A percentile compares a stretch with the other conserved stretches of the same genome.
These are phyloP conservation scores for Patella vulgata DNA, from an alignment of 1,140 invertebrate species.

Conservation along the genomic window DNA sequence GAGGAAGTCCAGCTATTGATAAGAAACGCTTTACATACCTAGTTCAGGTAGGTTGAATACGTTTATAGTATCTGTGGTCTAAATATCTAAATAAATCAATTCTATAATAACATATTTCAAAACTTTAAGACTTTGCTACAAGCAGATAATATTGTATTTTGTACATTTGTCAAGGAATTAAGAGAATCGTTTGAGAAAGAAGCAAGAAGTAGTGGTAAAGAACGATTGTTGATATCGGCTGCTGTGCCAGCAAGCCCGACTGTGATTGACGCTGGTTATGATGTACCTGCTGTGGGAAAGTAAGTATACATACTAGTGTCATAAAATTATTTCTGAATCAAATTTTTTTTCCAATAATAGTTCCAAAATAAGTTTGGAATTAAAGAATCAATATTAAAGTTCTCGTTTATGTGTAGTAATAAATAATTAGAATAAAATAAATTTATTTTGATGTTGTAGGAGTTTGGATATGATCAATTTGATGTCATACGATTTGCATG, in stretches of 20 bases:
- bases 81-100: too few species aligned
- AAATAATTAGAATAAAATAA: too few species aligned
- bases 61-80: not conserved
- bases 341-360: too few species aligned
- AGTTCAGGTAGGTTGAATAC: constrained; percentile 73
- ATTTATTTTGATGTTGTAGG: constrained; percentile 64
- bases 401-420: too few species aligned
- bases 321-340: too few species aligned
- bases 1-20: constrained; percentile 90
- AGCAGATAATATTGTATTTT: too few species aligned
- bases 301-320: too few species aligned
- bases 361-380: too few species aligned
- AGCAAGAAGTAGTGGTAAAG: constrained; percentile 12
- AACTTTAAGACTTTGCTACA: too few species aligned
- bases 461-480: constrained; percentile 95
- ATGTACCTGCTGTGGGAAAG: constrained; percentile 76
- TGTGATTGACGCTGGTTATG: constrained; percentile 72
- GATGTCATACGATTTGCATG: constrained; percentile 89
- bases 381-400: too few species aligned
- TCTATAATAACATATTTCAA: too few species aligned
- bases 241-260: constrained; percentile 39
- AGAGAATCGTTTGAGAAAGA: constrained; percentile 37
- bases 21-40: constrained; percentile 88
- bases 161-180: constrained; percentile 20
- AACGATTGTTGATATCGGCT: constrained; percentile 39